Evolutionary conservation across 92 coral and sea anemone species (phyloP), one percentile per base, ranked within the genome.

Genomic region (Palythoa grandiflora): DNA sequence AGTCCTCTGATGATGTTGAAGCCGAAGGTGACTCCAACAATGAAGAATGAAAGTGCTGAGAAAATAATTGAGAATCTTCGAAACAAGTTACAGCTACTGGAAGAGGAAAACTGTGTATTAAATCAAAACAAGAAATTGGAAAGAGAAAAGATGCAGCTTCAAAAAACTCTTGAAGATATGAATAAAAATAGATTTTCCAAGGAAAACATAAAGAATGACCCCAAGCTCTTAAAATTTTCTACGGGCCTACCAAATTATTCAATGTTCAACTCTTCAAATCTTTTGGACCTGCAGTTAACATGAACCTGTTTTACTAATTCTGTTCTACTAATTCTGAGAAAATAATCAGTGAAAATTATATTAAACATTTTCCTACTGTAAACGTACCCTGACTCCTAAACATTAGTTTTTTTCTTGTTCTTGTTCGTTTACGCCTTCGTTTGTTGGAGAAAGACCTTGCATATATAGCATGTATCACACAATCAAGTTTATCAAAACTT

Each of bases 361-460:
- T 57, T 57, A 57, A 57, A 57, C 63, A 66, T 77, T 90, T 89
- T n/a, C 89, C 85, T 28, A 28, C 28, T 28, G 28, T 21, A 93
- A 85, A 48, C 89, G 93, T 74, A 54, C 80, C 6, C 79, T 81
- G 83, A 54, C 79, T 14, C 90, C 86, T 16, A 90, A 93, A 71
- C 94, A 91, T 68, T 92, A 94, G 20, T 5, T 40, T 44, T 80
- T 94, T 90, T 83, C 78, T 92, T 78, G 86, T 89, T 1, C 88
- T 90, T 59, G 87, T 86, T 21, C 79, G 84, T 51, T 86, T 91
- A 48, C 83, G 87, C 14, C 88, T 90, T 61, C 94, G 96, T 28
- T 93, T 94, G 75, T 75, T 84, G 54, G 90, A 84, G 66, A 86
- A 87, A 78, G 93, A 86, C 68, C 65, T 93, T 47, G 91, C 92